Conservation (phyloP, 2,888 invertebrate genomes). For the Drosophila barbarae region DNA sequence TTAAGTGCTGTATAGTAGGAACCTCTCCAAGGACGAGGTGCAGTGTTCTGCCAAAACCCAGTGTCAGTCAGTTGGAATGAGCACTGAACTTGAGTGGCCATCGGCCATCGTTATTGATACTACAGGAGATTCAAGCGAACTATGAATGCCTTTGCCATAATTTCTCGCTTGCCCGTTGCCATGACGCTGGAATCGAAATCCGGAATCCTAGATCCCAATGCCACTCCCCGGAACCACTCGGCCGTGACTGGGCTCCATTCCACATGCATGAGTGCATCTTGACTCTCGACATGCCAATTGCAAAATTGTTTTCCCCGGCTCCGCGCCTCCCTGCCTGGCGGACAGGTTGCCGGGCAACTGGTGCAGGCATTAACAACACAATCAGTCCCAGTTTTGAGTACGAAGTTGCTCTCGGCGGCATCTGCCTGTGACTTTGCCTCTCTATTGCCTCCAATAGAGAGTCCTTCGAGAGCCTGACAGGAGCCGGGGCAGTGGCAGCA, state of each 20-base stretch:
- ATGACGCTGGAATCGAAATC: conserved; percentile 10
- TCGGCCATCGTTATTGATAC: conserved; percentile 25
- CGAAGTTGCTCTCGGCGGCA: conserved; percentile 18
- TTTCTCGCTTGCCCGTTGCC: conserved; percentile 26
- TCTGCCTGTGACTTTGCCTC: conserved; percentile 7
- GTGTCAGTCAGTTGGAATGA: conserved; percentile 30
- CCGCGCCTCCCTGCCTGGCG: neutral
- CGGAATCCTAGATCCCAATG: conserved; percentile 3
- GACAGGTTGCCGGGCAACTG: conserved; percentile 62
- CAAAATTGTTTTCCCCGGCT: conserved; percentile 50
- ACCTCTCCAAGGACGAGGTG: conserved; percentile 1
- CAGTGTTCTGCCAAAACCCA: conserved; percentile 2
- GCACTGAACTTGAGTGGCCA: conserved; percentile 19
- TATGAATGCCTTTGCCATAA: conserved; percentile 23
- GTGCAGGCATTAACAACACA: conserved; percentile 44
- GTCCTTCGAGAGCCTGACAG: conserved; percentile 19
- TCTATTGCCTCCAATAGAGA: conserved; percentile 8
- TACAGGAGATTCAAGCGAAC: neutral
- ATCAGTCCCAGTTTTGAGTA: conserved; percentile 26
- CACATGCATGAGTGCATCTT: conserved; percentile 64
- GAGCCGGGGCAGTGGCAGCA: neutral
- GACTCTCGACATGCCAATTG: conserved; percentile 68
- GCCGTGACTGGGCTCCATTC: conserved; percentile 52
- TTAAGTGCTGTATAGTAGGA: conserved; percentile 20
- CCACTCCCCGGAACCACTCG: conserved; percentile 43